A percentile compares a stretch with the other conserved stretches of the same genome.
Conservation (phyloP, 2,797 vertebrate genomes). For the Enteromius unitaeniatus region DNA sequence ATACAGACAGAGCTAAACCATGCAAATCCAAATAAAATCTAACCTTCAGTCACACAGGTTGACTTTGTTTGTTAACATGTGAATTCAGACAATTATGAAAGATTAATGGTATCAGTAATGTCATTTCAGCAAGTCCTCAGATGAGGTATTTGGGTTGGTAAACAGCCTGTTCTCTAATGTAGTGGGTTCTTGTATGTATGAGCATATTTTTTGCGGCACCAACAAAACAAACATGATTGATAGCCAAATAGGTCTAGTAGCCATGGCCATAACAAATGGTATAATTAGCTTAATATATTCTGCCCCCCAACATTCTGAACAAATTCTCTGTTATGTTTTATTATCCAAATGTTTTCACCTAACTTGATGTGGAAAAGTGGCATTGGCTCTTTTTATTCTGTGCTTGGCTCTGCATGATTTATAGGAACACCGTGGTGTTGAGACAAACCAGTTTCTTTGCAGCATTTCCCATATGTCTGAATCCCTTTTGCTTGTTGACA, state of each 20-base stretch:
- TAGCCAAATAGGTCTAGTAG: conserved; percentile 4
- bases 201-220: conserved; percentile 14
- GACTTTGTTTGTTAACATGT: conserved; percentile 15
- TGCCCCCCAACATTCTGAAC: background rate
- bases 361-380: conserved; percentile 14
- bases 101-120: conserved; percentile 48
- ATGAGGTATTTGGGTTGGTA: conserved; percentile 3
- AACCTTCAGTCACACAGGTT: background rate
- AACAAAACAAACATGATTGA: conserved; percentile 38
- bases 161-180: conserved; percentile 37
- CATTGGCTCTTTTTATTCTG: conserved; percentile 13
- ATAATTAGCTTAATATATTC: conserved; percentile 29
- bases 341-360: conserved; percentile 12
- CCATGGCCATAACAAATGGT: conserved; percentile 10
- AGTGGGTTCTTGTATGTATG: conserved; percentile 23
- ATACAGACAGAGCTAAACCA: background rate
- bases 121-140: conserved; percentile 8
- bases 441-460: conserved; percentile 43
- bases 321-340: conserved; percentile 18
- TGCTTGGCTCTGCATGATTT: conserved; percentile 27
- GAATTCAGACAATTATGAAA: conserved; percentile 40
- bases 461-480: conserved; percentile 50
- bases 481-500: conserved; percentile 60
- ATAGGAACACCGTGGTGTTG: background rate
- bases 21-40: background rate